These are phyloP conservation scores for Carposina sasakii DNA, from an alignment of 1,140 invertebrate genomes.

Conservation along the genomic window DNA sequence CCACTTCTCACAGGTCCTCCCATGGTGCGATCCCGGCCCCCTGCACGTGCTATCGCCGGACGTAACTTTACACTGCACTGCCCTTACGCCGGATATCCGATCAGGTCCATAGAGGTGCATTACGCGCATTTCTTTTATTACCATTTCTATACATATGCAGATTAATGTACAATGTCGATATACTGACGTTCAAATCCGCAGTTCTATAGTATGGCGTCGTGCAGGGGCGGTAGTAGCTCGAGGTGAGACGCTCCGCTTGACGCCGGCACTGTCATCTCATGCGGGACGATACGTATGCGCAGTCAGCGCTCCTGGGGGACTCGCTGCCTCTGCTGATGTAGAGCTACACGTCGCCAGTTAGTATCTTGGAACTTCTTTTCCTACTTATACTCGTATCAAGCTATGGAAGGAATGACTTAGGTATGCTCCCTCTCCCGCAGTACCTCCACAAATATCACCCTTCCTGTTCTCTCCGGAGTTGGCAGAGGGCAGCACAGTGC, in stretches of 20 bases:
- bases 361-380: conserved; percentile 44
- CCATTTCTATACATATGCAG: too few species aligned
- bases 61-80: conserved; percentile 84
- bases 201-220: conserved; percentile 34
- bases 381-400: too few species aligned
- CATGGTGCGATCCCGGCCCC: conserved; percentile 82
- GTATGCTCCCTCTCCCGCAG: conserved; percentile 27
- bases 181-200: background rate
- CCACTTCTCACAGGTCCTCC: conserved; percentile 78
- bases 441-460: conserved; percentile 83
- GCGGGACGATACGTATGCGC: conserved; percentile 88
- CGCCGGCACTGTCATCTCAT: conserved; percentile 76
- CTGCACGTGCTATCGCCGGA: conserved; percentile 87
- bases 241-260: conserved; percentile 79
- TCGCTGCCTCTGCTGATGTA: conserved; percentile 79
- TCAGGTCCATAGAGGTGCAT: conserved; percentile 74
- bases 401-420: background rate
- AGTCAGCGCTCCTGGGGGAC: conserved; percentile 81
- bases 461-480: conserved; percentile 87
- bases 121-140: conserved; percentile 9
- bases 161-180: background rate
- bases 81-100: conserved; percentile 92
- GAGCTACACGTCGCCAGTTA: conserved; percentile 84
- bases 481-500: conserved; percentile 86
- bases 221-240: conserved; percentile 39